Evolutionary conservation across 2,113 vertebrate genomes (phyloP).

Genomic region (Eudyptes chrysolophus): DNA sequence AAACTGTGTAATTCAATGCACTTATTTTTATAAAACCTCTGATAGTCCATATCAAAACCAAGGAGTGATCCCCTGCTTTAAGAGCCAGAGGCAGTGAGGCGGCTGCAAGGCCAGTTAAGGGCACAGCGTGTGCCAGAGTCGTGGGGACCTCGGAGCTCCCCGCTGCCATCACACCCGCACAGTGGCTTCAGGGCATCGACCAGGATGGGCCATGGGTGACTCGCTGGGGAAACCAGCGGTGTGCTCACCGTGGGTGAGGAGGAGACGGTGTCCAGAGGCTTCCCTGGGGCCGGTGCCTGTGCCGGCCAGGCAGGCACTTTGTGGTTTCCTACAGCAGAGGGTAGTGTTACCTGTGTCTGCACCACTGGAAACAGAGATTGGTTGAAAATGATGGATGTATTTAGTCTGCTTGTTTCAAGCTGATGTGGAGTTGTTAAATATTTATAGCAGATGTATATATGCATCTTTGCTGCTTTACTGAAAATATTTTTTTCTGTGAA

Average conservation of each 20-base stretch:
- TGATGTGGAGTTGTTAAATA: background rate
- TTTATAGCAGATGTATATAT: background rate
- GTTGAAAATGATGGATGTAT: background rate
- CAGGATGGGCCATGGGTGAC: background rate
- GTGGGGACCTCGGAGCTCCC: fast-evolving
- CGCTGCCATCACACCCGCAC: fast-evolving
- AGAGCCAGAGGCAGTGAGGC: fast-evolving
- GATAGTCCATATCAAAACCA: too few species aligned
- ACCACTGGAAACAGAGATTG: background rate
- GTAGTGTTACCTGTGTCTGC: background rate
- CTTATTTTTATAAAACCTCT: background rate
- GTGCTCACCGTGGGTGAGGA: fast-evolving
- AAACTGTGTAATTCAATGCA: background rate
- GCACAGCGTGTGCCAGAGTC: background rate
- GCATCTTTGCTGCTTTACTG: background rate
- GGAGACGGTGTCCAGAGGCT: background rate
- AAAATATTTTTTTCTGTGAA: background rate
- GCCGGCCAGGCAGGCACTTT: fast-evolving
- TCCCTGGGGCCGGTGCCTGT: background rate
- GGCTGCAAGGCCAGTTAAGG: fast-evolving
- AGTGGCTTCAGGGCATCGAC: background rate
- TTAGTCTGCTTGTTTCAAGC: background rate
- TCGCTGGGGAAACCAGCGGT: fast-evolving
- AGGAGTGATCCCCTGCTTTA: background rate
- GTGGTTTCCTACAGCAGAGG: background rate